Evolutionary conservation across 1,140 invertebrate species (phyloP), one percentile per base, ranked within the genome.

Genomic region (Platorchestia sp.): DNA sequence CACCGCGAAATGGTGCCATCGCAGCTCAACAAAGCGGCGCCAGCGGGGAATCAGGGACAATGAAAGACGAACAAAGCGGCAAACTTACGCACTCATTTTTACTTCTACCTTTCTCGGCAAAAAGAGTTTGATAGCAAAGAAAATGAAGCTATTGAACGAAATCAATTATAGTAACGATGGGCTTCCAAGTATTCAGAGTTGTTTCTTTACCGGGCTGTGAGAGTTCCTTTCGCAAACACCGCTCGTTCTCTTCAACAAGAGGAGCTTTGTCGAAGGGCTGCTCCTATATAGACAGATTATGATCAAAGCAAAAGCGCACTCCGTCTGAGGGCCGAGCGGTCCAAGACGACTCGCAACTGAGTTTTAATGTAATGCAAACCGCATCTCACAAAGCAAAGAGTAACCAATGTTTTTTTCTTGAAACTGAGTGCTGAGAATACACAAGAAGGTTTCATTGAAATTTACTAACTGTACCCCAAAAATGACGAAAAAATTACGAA

Each of bases 141-240:
- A 75, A 75, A 75, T 75, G 59, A 75, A 75, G 59, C 59, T 75
- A 93, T 93, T 44, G 91, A 47, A 22, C 91, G 45, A 47, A 93
- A 93, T 93, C 91, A 93, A 93, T 93, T 45, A 47, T 40, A 93
- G 45, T 44, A 47, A 93, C 91, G 91, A 93, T 93, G 45, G 91
- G 45, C 91, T 93, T 45, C 43, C 44, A 45, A 6, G 45, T 45
- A 93, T 93, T 93, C 91, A 44, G 91, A 93, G 91, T 93, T 93
- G 91, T 93, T 89, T 93, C 91, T 93, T 93, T 47, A 47, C 91
- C 91, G 91, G 91, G 44, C 45, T 7, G 43, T 47, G 91, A 93
- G 91, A 93, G 91, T 93, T 93, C 91, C 91, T 93, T 45, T 93
- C 40, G 91, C 45, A 93, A 93, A 93, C 91, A 93, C 6, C 41